Percentiles rank a stretch among this genome's conserved stretches.
Conservation (phyloP, 2,113 vertebrate species). For the Echinops telfairi region DNA sequence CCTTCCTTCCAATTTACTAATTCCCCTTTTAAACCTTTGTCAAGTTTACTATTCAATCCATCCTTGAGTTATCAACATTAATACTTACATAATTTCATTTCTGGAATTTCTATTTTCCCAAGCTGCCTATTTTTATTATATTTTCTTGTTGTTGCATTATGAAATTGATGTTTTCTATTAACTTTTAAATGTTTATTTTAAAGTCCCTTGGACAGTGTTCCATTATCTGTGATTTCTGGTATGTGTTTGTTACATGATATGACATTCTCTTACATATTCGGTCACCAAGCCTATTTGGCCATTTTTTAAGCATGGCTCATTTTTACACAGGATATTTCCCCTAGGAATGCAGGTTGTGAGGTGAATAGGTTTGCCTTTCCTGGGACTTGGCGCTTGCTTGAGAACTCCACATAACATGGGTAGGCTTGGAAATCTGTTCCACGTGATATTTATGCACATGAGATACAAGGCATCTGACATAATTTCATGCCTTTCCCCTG, state of each 20-base stretch:
- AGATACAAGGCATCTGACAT: neutral
- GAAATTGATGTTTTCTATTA: neutral
- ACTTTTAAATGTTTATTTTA: slow-evolving; percentile 8
- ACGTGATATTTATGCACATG: neutral
- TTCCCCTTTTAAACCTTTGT: no score
- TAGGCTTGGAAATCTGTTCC: neutral
- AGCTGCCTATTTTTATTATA: slow-evolving; percentile 19
- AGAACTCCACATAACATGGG: neutral
- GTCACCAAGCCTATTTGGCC: neutral
- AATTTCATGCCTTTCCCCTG: neutral
- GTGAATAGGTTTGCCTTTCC: neutral
- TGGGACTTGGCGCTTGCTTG: neutral
- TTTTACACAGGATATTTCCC: neutral
- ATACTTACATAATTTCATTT: slow-evolving; percentile 43
- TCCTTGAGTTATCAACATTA: neutral
- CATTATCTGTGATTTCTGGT: neutral
- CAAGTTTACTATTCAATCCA: neutral
- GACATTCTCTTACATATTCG: neutral
- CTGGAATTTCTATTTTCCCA: neutral
- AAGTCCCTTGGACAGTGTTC: neutral
- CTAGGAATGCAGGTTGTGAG: neutral
- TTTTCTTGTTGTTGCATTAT: neutral
- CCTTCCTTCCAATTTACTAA: no score
- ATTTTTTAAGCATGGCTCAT: neutral
- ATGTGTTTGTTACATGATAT: neutral